Percentiles rank a stretch among this genome's conserved stretches.
Conservation (phyloP, 2,888 invertebrate species). For the Protonemura montana region DNA sequence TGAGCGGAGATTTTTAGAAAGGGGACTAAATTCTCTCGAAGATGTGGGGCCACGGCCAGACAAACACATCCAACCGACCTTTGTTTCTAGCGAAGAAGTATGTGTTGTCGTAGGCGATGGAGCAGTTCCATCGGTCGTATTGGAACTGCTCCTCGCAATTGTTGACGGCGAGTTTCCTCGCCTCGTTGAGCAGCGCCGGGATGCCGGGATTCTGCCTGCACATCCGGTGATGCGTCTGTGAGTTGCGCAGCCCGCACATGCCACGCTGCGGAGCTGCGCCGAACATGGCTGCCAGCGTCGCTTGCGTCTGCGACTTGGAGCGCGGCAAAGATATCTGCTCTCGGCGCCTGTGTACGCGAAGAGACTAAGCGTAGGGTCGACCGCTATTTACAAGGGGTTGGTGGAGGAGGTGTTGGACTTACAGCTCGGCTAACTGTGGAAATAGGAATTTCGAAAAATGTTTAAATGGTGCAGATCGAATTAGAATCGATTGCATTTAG, state of each 20-base stretch:
- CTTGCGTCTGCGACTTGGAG: constrained; percentile 21
- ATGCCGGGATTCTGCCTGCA: constrained; percentile 68
- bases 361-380: too few relatives aligned
- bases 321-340: background rate
- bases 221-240: constrained; percentile 64
- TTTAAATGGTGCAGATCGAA: background rate
- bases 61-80: constrained; percentile 48
- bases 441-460: too few relatives aligned
- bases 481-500: background rate
- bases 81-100: constrained; percentile 62
- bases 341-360: background rate
- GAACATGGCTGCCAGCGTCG: constrained; percentile 42
- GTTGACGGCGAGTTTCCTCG: constrained; percentile 66
- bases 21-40: too few relatives aligned
- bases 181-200: constrained; percentile 63
- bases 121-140: constrained; percentile 77
- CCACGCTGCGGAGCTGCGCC: constrained; percentile 53
- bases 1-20: too few relatives aligned
- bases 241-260: constrained; percentile 66
- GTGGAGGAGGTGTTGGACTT: too few relatives aligned
- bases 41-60: too few relatives aligned
- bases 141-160: constrained; percentile 72
- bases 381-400: background rate
- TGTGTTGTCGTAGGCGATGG: constrained; percentile 64
- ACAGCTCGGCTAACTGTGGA: too few relatives aligned